Conservation (phyloP, 2,888 invertebrate species). For the Nycteola revayana region DNA sequence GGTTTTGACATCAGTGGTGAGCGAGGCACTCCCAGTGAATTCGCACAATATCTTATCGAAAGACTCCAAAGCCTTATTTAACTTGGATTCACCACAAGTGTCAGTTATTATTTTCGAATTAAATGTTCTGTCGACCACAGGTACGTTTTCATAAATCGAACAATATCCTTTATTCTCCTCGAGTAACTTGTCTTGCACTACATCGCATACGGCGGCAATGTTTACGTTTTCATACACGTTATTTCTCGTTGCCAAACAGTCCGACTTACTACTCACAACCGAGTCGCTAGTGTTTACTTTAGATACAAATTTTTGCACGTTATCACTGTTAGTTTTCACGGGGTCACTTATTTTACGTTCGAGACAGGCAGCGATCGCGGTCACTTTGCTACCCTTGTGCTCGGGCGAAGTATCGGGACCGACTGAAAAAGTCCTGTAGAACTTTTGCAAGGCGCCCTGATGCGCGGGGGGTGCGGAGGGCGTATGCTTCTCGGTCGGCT, state of each 20-base stretch:
- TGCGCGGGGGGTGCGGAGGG: constrained; percentile 54
- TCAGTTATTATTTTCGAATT: constrained; percentile 29
- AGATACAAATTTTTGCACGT: constrained; percentile 59
- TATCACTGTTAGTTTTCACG: constrained; percentile 50
- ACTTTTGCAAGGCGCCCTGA: constrained; percentile 70
- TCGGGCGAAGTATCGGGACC: constrained; percentile 61
- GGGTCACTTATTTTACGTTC: constrained; percentile 73
- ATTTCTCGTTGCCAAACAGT: constrained; percentile 44
- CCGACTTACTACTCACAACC: constrained; percentile 52
- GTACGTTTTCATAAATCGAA: constrained; percentile 75
- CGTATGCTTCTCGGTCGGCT: constrained; percentile 72
- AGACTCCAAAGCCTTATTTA: constrained; percentile 72
- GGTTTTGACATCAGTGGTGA: constrained; percentile 46
- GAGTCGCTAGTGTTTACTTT: constrained; percentile 48
- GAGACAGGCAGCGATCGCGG: constrained; percentile 72
- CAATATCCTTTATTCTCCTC: constrained; percentile 73
- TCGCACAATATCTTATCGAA: constrained; percentile 76
- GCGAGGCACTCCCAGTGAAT: constrained; percentile 57
- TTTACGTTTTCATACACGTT: constrained; percentile 78
- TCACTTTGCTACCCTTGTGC: constrained; percentile 70
- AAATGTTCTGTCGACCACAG: constrained; percentile 56
- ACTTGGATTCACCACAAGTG: constrained; percentile 53
- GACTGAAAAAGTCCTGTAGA: constrained; percentile 79
- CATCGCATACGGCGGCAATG: constrained; percentile 48
- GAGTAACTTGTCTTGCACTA: constrained; percentile 47